Evolutionary conservation across 2,888 invertebrate species (phyloP).

Genomic region (Athripsodes cinereus): DNA sequence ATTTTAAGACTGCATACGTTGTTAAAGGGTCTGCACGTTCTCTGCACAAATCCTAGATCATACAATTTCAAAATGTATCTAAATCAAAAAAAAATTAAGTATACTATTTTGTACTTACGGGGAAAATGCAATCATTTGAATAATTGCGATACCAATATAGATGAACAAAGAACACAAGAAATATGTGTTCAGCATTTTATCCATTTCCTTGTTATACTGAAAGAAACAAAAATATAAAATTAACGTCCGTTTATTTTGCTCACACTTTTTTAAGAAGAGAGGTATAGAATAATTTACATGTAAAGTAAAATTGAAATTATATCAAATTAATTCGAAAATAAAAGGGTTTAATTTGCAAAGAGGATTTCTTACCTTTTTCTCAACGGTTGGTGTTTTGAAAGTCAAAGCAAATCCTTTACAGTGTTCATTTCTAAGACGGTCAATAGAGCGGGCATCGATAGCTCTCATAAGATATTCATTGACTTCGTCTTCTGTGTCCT

Average conservation of each 20-base stretch:
- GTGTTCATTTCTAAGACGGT: conserved; percentile 81
- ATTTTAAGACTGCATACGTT: too few species aligned
- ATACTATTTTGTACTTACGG: conserved; percentile 57
- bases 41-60: too few species aligned
- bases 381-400: conserved; percentile 54
- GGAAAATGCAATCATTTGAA: conserved; percentile 52
- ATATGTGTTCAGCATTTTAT: conserved; percentile 81
- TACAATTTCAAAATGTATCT: too few species aligned
- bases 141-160: conserved; percentile 59
- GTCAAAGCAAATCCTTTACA: conserved; percentile 79
- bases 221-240: conserved; percentile 30
- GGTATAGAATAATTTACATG: too few species aligned
- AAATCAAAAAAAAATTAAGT: too few species aligned
- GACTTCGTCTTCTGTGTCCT: conserved; percentile 87
- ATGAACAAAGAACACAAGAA: conserved; percentile 75
- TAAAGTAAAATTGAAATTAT: too few species aligned
- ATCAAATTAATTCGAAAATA: too few species aligned
- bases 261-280: too few species aligned
- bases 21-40: too few species aligned
- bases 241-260: too few species aligned
- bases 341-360: background rate
- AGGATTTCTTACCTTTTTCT: conserved; percentile 10
- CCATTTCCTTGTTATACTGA: conserved; percentile 77
- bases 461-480: conserved; percentile 95
- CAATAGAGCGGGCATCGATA: conserved; percentile 91